Percentiles rank a stretch among this genome's conserved stretches.
Evolutionary conservation across 2,113 vertebrate species (phyloP).

Genomic region (Abramis brama): DNA sequence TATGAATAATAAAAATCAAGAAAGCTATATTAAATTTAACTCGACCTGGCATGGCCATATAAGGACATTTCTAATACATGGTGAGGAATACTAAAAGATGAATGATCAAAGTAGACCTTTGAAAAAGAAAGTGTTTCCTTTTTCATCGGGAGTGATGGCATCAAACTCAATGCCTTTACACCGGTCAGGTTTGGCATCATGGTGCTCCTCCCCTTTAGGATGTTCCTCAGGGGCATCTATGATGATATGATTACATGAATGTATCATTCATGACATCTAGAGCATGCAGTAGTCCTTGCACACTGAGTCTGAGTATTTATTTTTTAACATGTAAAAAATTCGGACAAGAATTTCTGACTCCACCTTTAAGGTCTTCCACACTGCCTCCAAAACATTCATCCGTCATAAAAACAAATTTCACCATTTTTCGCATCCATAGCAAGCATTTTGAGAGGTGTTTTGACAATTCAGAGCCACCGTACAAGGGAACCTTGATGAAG

Average conservation of each 20-base stretch:
- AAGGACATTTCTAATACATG: no score
- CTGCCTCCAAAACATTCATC: no score
- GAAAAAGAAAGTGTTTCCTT: slow-evolving; percentile 78
- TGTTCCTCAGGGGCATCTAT: slow-evolving; percentile 2
- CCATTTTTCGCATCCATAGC: no score
- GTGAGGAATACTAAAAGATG: not conserved
- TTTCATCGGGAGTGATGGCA: slow-evolving; percentile 78
- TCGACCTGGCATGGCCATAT: not conserved
- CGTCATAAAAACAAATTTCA: no score
- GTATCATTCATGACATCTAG: not conserved
- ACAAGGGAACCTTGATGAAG: no score
- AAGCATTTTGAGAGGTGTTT: no score
- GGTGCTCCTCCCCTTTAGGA: not conserved
- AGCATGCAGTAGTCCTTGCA: not conserved
- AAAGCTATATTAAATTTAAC: not conserved
- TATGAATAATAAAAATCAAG: not conserved
- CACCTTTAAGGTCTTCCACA: no score
- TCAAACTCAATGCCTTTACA: slow-evolving; percentile 82
- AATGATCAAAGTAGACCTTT: slow-evolving; percentile 73
- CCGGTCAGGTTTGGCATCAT: slow-evolving; percentile 61
- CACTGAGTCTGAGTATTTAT: no score
- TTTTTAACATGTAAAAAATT: no score
- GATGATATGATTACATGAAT: not conserved
- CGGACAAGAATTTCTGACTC: no score
- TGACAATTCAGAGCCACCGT: no score